Percentiles rank a stretch among this genome's conserved stretches.
phyloP scores from a whole-genome alignment of 2,888 invertebrate genomes.

The Ligdia adustata region DNA sequence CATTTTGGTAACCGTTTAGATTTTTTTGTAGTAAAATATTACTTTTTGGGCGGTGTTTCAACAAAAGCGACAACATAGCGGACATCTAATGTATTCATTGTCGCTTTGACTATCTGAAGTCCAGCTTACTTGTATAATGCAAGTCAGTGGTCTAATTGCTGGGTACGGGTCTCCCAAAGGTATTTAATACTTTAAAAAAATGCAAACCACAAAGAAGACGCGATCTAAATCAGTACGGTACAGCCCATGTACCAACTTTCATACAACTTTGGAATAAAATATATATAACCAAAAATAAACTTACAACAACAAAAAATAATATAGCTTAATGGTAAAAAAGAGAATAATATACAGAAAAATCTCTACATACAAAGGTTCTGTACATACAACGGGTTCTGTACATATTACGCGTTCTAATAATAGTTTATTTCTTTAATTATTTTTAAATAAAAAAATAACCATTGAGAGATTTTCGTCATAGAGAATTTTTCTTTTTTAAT shows the following conservation, averaged over 20 bases:
- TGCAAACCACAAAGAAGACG: conserved; percentile 23
- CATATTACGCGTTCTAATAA: conserved; percentile 24
- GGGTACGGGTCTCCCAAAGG: too few species aligned
- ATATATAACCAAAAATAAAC: conserved; percentile 19
- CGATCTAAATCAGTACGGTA: conserved; percentile 24
- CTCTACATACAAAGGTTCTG: conserved; percentile 32
- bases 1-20: too few species aligned
- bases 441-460: conserved; percentile 44
- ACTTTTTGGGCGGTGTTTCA: too few species aligned
- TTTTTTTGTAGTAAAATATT: too few species aligned
- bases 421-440: conserved; percentile 31
- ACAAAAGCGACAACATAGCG: too few species aligned
- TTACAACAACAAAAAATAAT: conserved; percentile 23
- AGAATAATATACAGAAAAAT: conserved; percentile 31
- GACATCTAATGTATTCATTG: too few species aligned
- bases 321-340: conserved; percentile 28
- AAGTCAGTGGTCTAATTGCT: too few species aligned
- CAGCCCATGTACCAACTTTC: conserved; percentile 30
- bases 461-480: conserved; percentile 73
- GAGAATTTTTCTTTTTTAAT: conserved; percentile 46
- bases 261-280: conserved; percentile 22
- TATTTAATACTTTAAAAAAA: not conserved
- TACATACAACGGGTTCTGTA: conserved; percentile 32
- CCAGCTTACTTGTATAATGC: too few species aligned
- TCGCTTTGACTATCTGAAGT: too few species aligned